A percentile compares a stretch with the other conserved stretches of the same genome.
Conservation (phyloP, 2,797 vertebrate species). For the Pipistrellus kuhlii region DNA sequence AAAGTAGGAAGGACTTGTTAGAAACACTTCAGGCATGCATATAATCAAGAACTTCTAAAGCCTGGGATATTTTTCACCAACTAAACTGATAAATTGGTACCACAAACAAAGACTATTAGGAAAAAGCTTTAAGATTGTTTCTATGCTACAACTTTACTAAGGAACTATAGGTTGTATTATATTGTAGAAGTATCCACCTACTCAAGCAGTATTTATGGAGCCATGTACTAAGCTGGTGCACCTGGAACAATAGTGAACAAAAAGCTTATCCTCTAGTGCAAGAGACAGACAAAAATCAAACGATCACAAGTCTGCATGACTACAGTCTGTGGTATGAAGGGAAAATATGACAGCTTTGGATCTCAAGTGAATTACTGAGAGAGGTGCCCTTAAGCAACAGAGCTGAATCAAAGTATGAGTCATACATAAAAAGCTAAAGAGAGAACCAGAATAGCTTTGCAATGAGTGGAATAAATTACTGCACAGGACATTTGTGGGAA, state of each 20-base stretch:
- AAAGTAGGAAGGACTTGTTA: neutral
- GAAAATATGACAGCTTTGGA: neutral
- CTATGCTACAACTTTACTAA: neutral
- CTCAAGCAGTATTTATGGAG: neutral
- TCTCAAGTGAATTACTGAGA: neutral
- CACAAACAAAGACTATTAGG: neutral
- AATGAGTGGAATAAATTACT: neutral
- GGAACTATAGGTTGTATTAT: neutral
- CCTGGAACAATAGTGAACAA: neutral
- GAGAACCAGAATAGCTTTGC: neutral
- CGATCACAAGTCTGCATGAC: neutral
- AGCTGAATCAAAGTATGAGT: conserved; percentile 23
- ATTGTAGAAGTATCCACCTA: neutral
- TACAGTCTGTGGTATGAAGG: neutral
- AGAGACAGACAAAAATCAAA: neutral
- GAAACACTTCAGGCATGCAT: neutral
- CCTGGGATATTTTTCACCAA: neutral
- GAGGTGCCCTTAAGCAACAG: neutral
- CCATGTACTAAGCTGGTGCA: neutral
- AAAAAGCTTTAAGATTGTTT: neutral
- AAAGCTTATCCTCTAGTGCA: neutral
- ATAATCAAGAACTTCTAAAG: neutral
- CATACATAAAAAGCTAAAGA: neutral
- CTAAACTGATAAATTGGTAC: neutral
- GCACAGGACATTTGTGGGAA: neutral